A percentile compares a stretch with the other conserved stretches of the same genome.
Evolutionary conservation across 2,888 invertebrate species (phyloP).

Genomic region (Drosophila falleni): DNA sequence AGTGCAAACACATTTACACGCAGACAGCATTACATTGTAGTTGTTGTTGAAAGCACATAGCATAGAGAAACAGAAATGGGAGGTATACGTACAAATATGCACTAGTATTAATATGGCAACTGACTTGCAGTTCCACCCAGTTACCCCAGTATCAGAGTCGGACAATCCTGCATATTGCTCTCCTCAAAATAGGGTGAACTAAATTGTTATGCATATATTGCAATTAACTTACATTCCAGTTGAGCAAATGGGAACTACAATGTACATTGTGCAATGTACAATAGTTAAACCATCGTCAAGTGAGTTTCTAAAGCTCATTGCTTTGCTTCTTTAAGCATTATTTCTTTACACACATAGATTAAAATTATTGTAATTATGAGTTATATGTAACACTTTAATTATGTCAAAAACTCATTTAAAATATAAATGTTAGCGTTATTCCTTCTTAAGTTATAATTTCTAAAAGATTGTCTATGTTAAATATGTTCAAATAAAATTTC

Average conservation of each 20-base stretch:
- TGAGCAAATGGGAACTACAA: neutral
- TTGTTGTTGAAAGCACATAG: constrained; percentile 6
- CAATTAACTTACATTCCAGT: constrained; percentile 30
- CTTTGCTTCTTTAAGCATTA: neutral
- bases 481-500: too few relatives aligned
- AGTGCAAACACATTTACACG: constrained; percentile 17
- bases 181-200: neutral
- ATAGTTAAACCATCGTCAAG: neutral
- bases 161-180: constrained; percentile 2
- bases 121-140: constrained; percentile 15
- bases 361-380: neutral
- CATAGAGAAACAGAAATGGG: neutral
- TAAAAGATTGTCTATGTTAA: too few relatives aligned
- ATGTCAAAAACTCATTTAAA: neutral
- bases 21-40: constrained; percentile 7
- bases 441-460: too few relatives aligned
- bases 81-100: neutral
- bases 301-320: constrained; percentile 1
- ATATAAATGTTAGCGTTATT: neutral
- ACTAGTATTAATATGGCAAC: too few relatives aligned
- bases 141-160: constrained; percentile 3
- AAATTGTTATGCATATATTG: constrained; percentile 35
- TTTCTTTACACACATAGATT: neutral
- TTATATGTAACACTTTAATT: neutral
- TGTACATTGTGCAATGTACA: constrained; percentile 6